Base-by-base conservation (phyloP, 2,113 vertebrate species). In the Alexandromys fortis region DNA sequence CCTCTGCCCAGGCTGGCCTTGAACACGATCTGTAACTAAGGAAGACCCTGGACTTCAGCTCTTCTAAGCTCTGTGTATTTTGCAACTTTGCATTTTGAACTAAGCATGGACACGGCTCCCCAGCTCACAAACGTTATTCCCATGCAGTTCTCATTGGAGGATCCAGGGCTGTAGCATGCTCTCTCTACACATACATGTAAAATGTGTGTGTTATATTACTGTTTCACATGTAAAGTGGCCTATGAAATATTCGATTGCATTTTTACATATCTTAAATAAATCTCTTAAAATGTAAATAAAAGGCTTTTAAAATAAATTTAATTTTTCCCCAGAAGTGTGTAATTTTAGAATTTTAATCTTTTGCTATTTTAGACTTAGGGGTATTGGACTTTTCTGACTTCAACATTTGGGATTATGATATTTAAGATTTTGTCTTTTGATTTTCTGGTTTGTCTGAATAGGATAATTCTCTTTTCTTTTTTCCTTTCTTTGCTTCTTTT, bases 261-360 rank as follows among this genome's bases (percentile, higher is more conserved):
- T 92, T 63, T 86, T 86, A 92, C 30, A 26, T 49, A 38, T 92
- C 45, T 83, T 55, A 92, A 92, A 61, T 30, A 65, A 65, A 33
- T 86, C 42, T 82, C 35, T 83, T 75, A 86, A 92, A 76, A 65
- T 22, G 35, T 67, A 61, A 75, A n/a, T 76, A 24, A 49, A 68
- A 75, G 79, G n/a, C 65, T 91, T 82, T 85, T 28, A 45, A 65
- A 47, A 45, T 65, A 86, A 65, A 33, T 86, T 47, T 65, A n/a
- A 35, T 30, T 12, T 35, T 79, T 28, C 83, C 42, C 38, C 26
- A 72, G 33, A 38, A 86, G 61, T 86, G 30, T 58, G 4, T 76
- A 92, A 52, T 86, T 86, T 77, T 86, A n/a, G 35, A 38, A 42
- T 77, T 67, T 65, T 67, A 22, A 68, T 86, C 11, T 55, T 93